Conservation (phyloP, 2,888 invertebrate genomes). For the Dendrolimus pini region DNA sequence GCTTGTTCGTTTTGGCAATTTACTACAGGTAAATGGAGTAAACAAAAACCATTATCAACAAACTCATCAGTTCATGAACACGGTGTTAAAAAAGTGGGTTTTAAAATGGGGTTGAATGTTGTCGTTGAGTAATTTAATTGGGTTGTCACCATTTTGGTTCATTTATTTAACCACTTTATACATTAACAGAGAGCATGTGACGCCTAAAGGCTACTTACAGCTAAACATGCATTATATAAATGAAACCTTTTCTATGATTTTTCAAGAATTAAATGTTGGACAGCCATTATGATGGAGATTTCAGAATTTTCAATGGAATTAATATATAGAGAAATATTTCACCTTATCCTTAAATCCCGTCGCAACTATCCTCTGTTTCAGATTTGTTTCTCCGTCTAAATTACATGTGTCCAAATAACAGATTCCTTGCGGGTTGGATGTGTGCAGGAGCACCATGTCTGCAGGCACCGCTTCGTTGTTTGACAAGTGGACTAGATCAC, state of each 20-base stretch:
- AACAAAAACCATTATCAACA: constrained; percentile 20
- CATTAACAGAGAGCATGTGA: no score
- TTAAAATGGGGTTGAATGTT: constrained; percentile 4
- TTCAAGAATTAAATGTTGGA: no score
- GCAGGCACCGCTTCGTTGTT: constrained; percentile 98
- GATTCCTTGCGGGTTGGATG: constrained; percentile 91
- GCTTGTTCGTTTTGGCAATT: constrained; percentile 20
- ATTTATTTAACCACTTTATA: neutral
- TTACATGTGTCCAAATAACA: constrained; percentile 98
- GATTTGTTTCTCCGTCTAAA: constrained; percentile 96
- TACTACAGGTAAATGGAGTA: constrained; percentile 13
- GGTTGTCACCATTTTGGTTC: neutral
- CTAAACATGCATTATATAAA: no score
- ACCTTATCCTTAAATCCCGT: constrained; percentile 85
- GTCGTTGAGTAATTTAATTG: constrained; percentile 2
- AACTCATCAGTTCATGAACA: constrained; percentile 26
- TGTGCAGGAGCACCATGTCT: constrained; percentile 92
- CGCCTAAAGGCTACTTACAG: no score
- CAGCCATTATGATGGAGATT: no score
- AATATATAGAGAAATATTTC: no score
- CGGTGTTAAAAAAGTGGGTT: constrained; percentile 4
- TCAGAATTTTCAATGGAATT: no score
- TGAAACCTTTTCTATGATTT: no score
- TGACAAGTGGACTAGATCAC: constrained; percentile 95
- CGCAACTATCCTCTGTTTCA: constrained; percentile 94